These are phyloP conservation scores for Drosophila virilis DNA, from an alignment of 1,140 invertebrate species.

Conservation along the genomic window DNA sequence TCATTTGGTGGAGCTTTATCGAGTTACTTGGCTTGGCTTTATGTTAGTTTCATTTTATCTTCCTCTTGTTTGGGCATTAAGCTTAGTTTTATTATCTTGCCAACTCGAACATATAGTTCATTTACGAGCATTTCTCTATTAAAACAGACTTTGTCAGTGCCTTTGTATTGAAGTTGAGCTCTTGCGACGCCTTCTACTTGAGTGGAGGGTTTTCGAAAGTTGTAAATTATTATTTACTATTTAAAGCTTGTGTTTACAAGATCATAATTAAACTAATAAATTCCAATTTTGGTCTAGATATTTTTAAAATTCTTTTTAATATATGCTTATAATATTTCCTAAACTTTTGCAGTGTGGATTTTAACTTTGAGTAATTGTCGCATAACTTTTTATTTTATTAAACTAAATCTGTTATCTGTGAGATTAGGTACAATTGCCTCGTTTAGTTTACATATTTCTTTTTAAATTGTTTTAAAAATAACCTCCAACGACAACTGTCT, in stretches of 20 bases:
- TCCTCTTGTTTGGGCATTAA: neutral
- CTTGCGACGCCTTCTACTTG: no score
- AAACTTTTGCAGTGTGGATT: no score
- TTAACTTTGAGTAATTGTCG: no score
- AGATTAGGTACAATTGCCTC: neutral
- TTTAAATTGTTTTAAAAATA: neutral
- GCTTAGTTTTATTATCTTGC: slow-evolving; percentile 31
- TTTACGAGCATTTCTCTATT: slow-evolving; percentile 23
- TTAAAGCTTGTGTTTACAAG: no score
- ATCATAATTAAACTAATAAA: no score
- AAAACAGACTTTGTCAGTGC: slow-evolving; percentile 6
- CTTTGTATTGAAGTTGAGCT: slow-evolving; percentile 17
- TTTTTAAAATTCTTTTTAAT: no score
- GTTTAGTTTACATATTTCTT: neutral
- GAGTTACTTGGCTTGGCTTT: slow-evolving; percentile 11
- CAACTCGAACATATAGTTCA: slow-evolving; percentile 22
- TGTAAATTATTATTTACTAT: no score
- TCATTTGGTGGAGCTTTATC: slow-evolving; percentile 19
- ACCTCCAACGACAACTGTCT: neutral
- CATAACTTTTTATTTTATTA: no score
- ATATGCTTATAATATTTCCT: no score
- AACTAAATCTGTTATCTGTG: no score
- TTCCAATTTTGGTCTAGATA: no score
- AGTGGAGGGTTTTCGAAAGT: no score
- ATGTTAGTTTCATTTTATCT: slow-evolving; percentile 16